phyloP scores from a whole-genome alignment of 2,797 vertebrate genomes.

The Eremophila alpestris region DNA sequence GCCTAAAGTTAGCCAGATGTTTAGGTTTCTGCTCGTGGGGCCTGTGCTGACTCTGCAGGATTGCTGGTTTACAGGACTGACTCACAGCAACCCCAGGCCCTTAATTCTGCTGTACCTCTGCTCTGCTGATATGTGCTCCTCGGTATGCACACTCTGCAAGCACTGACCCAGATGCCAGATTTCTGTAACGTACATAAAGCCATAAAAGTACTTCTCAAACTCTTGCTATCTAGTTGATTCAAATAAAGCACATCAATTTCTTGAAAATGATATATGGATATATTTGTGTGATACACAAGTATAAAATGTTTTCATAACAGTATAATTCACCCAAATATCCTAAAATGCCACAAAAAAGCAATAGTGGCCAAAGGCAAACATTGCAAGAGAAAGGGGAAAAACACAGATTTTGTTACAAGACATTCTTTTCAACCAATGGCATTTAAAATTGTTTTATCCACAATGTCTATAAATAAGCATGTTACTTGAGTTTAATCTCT shows the following conservation, averaged over 20 bases:
- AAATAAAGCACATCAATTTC: not conserved
- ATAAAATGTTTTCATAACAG: not conserved
- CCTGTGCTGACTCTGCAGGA: conserved; percentile 42
- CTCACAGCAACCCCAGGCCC: not conserved
- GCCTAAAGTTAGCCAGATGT: conserved; percentile 48
- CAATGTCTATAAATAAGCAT: not conserved
- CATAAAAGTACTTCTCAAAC: conserved; percentile 22
- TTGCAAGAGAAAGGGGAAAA: not conserved
- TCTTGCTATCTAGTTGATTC: not conserved
- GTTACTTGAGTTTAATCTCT: conserved; percentile 11
- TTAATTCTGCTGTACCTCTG: not conserved
- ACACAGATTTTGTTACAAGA: not conserved
- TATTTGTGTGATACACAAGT: not conserved
- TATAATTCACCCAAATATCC: not conserved
- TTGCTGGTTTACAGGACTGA: not conserved
- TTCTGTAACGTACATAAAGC: not conserved
- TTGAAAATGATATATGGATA: not conserved
- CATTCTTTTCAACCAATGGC: not conserved
- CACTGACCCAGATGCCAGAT: not conserved
- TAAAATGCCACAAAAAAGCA: not conserved
- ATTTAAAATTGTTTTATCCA: not conserved
- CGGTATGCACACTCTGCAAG: conserved; percentile 11
- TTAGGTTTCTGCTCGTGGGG: not conserved
- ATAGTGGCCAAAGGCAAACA: not conserved
- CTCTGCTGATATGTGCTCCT: not conserved